Evolutionary conservation across 2,113 vertebrate species (phyloP), one percentile per base, ranked within the genome.

Genomic region (Varanus salvator): DNA sequence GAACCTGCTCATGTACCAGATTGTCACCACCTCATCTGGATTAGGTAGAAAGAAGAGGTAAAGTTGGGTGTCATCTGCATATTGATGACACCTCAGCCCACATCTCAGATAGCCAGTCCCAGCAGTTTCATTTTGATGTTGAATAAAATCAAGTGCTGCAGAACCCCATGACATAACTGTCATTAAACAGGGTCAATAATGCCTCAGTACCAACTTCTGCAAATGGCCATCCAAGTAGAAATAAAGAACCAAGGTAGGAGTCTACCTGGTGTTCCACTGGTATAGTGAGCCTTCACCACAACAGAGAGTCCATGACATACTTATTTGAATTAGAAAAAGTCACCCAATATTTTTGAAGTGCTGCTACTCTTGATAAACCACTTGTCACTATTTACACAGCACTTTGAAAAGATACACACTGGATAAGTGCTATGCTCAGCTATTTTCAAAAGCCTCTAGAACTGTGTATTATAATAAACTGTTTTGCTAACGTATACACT

Each of bases 401-500:
- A 91, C 76, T 89, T 81, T 54, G 83, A 88, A 91, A 92, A 86
- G 27, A 85, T 11, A 85, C 12, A 44, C 34, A 89, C 17, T 34
- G 83, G 31, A 25, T 48, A 14, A 77, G 84, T 7, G 14, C 71
- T 90, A 14, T 80, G 80, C 87, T 92, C 68, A 92, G 27, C 6
- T 57, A n/a, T 60, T 88, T 83, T 90, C 48, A 66, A 92, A 85
- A 86, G 48, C 74, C 80, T 90, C 78, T 6, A 88, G 90, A 11
- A 25, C 44, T 80, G 31, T 57, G 57, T 66, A 81, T 91, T 75
- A 60, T 88, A 87, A 87, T 78, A 77, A 90, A 86, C 64, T 64
- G 57, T 17, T 66, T 29, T 76, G n/a, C 52, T 77, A 87, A 90
- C 82, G 52, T 27, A 84, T 15, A 38, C 75, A 84, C 66, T 88